Conservation (phyloP, 2,113 vertebrate species). For the Apteryx mantelli region DNA sequence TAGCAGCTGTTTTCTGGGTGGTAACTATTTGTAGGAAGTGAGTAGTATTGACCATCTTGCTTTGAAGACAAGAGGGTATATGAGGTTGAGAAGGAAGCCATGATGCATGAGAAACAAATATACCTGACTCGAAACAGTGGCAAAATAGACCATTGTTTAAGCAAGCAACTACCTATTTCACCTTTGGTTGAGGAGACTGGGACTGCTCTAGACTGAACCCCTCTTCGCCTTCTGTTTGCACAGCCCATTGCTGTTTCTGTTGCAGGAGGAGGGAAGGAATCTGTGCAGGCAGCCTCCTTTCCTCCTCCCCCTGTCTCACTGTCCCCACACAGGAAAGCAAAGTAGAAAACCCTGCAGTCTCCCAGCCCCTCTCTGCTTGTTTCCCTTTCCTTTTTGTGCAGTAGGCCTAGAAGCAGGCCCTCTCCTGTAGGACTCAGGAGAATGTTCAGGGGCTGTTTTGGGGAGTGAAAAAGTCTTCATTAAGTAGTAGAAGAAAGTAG, state of each 20-base stretch:
- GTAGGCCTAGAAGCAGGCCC: not conserved
- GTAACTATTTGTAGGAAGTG: not conserved
- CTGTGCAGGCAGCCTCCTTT: not conserved
- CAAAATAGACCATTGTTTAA: not conserved
- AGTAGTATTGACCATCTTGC: not conserved
- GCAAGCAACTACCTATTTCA: not conserved
- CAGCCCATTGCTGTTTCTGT: not conserved
- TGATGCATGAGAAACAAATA: not conserved
- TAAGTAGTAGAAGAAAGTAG: not conserved
- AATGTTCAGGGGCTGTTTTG: not conserved
- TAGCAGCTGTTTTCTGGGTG: not conserved
- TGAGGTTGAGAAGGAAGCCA: not conserved
- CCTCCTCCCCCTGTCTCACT: not conserved
- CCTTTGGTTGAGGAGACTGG: not conserved
- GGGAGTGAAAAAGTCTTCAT: not conserved
- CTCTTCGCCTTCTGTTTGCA: not conserved
- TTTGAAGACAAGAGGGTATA: not conserved
- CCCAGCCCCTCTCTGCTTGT: not conserved
- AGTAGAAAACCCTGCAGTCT: not conserved
- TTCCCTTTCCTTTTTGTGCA: not conserved
- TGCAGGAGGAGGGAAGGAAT: not conserved
- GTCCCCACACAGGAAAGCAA: not conserved
- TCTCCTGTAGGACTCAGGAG: not conserved
- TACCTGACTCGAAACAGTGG: not conserved
- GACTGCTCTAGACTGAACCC: not conserved